These are phyloP conservation scores for Camelus bactrianus DNA, from an alignment of 2,113 vertebrate genomes.

Conservation along the genomic window DNA sequence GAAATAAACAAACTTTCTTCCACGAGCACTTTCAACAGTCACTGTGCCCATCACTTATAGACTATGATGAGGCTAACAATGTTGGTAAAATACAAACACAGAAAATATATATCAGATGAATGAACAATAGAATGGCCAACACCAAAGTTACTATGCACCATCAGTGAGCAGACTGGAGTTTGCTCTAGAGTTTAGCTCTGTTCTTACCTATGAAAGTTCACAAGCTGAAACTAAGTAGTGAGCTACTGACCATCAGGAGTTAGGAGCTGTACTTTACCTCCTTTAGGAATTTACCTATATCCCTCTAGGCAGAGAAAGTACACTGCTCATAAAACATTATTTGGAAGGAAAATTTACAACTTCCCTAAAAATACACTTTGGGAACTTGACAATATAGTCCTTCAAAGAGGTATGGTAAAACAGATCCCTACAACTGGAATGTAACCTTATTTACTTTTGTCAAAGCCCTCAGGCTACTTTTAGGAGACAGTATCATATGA, in stretches of 20 bases:
- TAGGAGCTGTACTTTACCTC: background rate
- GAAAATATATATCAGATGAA: background rate
- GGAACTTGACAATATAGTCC: background rate
- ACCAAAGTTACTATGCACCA: background rate
- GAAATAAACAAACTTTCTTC: background rate
- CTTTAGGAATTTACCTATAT: background rate
- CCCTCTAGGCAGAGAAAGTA: background rate
- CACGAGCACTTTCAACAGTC: background rate
- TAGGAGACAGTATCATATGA: background rate
- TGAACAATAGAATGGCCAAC: background rate
- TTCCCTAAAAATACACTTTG: background rate
- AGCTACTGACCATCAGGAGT: background rate
- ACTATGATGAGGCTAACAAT: background rate
- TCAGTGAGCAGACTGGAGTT: background rate
- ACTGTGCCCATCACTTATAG: background rate
- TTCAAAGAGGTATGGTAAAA: background rate
- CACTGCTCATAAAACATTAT: background rate
- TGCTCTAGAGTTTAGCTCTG: background rate
- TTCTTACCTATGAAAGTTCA: background rate
- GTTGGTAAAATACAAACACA: background rate
- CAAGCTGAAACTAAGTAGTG: background rate
- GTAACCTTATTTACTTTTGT: background rate
- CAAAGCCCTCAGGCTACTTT: background rate
- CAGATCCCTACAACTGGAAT: background rate
- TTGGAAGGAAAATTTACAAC: background rate